Conservation (phyloP, 2,113 vertebrate genomes). For the Gorsachius goisagi region DNA sequence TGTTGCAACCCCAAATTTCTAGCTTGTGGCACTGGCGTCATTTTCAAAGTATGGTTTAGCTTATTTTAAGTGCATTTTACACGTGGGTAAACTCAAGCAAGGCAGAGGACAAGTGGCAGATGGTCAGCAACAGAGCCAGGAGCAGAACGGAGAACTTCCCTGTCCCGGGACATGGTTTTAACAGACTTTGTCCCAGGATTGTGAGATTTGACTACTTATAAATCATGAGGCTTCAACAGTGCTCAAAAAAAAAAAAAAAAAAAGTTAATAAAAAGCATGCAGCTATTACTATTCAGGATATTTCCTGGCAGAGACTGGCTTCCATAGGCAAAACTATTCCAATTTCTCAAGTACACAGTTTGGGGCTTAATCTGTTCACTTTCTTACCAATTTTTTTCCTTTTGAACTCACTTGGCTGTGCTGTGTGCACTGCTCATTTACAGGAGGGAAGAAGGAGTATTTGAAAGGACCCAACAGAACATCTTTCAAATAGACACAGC, state of each 20-base stretch:
- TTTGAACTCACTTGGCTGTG: background rate
- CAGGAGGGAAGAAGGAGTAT: background rate
- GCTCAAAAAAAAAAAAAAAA: background rate
- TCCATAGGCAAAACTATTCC: background rate
- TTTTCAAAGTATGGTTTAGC: slow-evolving; percentile 7
- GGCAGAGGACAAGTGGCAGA: slow-evolving; percentile 43
- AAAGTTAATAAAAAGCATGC: too few relatives aligned
- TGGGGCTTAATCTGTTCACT: background rate
- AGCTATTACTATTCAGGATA: background rate
- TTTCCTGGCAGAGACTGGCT: background rate
- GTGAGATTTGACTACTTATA: background rate
- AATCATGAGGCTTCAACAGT: background rate
- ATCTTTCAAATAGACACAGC: background rate
- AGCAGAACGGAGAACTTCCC: background rate
- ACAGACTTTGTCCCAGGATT: background rate
- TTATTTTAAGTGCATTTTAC: slow-evolving; percentile 43
- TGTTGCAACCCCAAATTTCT: slow-evolving; percentile 20
- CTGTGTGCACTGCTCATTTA: background rate
- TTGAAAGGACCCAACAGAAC: background rate
- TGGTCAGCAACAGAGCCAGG: slow-evolving; percentile 21
- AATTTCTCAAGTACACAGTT: background rate
- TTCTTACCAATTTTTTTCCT: background rate
- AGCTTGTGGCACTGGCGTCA: slow-evolving; percentile 2
- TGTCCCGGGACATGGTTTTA: background rate
- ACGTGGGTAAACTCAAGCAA: background rate